These are phyloP conservation scores for Lepidochitona cinerea DNA, from an alignment of 2,888 invertebrate genomes.

Conservation along the genomic window DNA sequence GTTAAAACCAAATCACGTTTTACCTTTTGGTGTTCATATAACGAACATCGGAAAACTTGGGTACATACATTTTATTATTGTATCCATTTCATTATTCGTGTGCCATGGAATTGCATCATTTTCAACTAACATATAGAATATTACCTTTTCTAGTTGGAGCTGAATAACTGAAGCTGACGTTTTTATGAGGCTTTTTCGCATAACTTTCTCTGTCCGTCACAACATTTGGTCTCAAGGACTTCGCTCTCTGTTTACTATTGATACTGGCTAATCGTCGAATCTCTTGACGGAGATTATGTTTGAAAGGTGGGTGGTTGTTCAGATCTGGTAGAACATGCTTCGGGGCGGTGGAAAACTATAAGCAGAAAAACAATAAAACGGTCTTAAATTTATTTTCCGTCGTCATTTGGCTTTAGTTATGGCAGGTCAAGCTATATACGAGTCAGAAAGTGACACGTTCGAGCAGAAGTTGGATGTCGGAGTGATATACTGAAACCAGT, in stretches of 20 bases:
- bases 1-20: no score
- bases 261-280: constrained; percentile 81
- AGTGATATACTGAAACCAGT: no score
- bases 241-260: background rate
- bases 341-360: background rate
- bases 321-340: constrained; percentile 45
- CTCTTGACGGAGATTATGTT: constrained; percentile 92
- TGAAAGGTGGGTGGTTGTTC: constrained; percentile 46
- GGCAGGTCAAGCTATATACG: no score
- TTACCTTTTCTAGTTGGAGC: constrained; percentile 4
- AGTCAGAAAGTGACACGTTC: no score
- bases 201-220: background rate
- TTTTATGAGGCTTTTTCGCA: constrained; percentile 1
- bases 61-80: no score
- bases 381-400: no score
- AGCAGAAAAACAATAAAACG: background rate
- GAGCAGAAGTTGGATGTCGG: no score
- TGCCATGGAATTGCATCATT: background rate
- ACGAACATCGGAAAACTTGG: no score
- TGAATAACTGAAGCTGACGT: constrained; percentile 10
- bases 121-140: constrained; percentile 5
- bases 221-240: background rate
- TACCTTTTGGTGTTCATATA: no score
- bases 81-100: no score
- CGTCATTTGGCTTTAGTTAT: no score